These are phyloP conservation scores for Arenaria interpres DNA, from an alignment of 2,113 vertebrate species.

Conservation along the genomic window DNA sequence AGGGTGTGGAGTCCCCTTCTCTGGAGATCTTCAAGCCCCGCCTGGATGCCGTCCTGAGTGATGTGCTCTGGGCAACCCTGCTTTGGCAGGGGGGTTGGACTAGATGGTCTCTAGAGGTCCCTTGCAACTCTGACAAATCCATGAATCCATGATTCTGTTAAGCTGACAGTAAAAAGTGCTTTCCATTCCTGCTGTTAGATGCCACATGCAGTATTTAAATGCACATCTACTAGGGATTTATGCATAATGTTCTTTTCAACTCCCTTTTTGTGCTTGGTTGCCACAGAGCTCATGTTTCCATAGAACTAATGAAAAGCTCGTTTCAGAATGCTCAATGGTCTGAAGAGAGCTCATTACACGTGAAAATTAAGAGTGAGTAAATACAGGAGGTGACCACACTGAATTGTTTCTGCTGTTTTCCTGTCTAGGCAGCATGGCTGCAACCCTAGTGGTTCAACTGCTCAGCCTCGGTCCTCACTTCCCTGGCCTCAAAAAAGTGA, in stretches of 20 bases:
- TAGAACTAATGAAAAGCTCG: neutral
- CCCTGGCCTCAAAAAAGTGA: neutral
- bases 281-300: neutral
- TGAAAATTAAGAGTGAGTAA: neutral
- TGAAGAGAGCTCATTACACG: neutral
- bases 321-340: neutral
- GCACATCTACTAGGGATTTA: neutral
- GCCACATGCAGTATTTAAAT: neutral
- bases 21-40: too few relatives aligned
- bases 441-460: neutral
- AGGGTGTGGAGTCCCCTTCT: too few relatives aligned
- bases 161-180: too few relatives aligned
- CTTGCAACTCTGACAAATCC: too few relatives aligned
- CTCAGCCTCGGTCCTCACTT: neutral
- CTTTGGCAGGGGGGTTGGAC: too few relatives aligned
- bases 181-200: neutral
- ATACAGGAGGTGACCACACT: neutral
- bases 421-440: neutral
- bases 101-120: too few relatives aligned
- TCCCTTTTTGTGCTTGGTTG: neutral
- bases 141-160: too few relatives aligned
- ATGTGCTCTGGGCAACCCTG: too few relatives aligned
- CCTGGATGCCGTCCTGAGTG: too few relatives aligned
- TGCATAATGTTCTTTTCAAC: neutral
- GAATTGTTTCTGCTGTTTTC: neutral